Evolutionary conservation across 1,140 invertebrate species (phyloP), one percentile per base, ranked within the genome.

Genomic region (Panulirus ornatus): DNA sequence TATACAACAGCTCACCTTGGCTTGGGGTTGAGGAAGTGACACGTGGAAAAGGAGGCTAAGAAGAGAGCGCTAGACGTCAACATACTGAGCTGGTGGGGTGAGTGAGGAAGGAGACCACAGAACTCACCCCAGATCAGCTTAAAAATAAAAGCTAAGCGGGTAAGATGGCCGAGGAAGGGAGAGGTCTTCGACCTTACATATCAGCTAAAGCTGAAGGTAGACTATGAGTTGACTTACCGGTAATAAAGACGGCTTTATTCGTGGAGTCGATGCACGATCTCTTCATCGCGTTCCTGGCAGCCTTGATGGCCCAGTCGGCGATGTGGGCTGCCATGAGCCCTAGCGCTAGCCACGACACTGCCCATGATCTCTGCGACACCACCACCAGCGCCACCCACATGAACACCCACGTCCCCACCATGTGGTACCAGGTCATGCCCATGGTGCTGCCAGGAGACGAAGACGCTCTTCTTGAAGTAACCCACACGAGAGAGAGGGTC

Each of bases 321-420:
- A 89, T 54, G 51, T 89, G 88, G 19, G 88, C 88, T 14, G 88
- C 88, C 66, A 89, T 73, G 5, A 89, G 71, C 3, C 88, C 88
- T n/a, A 89, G 47, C 1, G 88, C 88, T 0, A 89, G 30, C 66
- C 79, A 83, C 1, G 88, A 84, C 36, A 89, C 88, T 42, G 79
- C 88, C 70, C 88, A 83, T 19, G 79, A 83, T 47, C 88, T 19
- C 44, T 83, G 88, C 11, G 88, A 89, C 40, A 89, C 70, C 44
- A 89, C 51, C 11, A 89, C 70, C 58, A 89, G 44, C n/a, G 40
- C 66, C 9, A 36, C 79, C 88, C 88, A 89, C 42, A 81, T 66
- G 22, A 84, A 11, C 22, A 83, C 44, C 88, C 88, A 89, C 44
- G 71, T 44, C 30, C 79, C 88, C 19, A 81, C 70, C 79, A 89